phyloP scores from a whole-genome alignment of 2,888 invertebrate genomes.

The Tuberolachnus salignus region DNA sequence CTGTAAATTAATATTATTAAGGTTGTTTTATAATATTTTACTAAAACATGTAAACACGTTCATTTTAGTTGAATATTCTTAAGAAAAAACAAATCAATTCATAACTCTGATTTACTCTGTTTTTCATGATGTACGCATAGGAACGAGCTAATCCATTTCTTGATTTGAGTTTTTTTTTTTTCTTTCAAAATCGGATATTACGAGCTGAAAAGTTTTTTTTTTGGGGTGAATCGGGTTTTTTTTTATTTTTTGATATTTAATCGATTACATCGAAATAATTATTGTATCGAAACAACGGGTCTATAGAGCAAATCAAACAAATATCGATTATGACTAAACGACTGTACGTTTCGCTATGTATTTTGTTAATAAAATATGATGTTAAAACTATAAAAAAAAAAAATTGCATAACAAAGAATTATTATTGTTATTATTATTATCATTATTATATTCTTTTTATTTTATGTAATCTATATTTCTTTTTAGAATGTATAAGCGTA shows the following conservation, averaged over 20 bases:
- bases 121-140: not conserved
- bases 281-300: not conserved
- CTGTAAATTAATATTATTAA: constrained; percentile 34
- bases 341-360: not conserved
- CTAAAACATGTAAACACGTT: not conserved
- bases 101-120: not conserved
- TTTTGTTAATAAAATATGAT: not conserved
- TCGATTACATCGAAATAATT: not conserved
- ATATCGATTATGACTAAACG: not conserved
- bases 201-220: not conserved
- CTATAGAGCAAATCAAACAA: not conserved
- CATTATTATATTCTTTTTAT: not conserved
- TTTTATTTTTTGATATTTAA: not conserved
- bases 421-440: not conserved
- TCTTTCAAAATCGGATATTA: not conserved
- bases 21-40: constrained; percentile 32
- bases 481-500: not conserved
- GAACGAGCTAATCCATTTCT: constrained; percentile 1
- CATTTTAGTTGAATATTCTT: constrained; percentile 9
- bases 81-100: not conserved
- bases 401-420: too few species aligned
- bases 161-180: too few species aligned
- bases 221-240: not conserved
- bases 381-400: too few species aligned
- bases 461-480: constrained; percentile 12